Base-by-base conservation (phyloP, 2,888 invertebrate species). In the Lepidochitona cinerea region DNA sequence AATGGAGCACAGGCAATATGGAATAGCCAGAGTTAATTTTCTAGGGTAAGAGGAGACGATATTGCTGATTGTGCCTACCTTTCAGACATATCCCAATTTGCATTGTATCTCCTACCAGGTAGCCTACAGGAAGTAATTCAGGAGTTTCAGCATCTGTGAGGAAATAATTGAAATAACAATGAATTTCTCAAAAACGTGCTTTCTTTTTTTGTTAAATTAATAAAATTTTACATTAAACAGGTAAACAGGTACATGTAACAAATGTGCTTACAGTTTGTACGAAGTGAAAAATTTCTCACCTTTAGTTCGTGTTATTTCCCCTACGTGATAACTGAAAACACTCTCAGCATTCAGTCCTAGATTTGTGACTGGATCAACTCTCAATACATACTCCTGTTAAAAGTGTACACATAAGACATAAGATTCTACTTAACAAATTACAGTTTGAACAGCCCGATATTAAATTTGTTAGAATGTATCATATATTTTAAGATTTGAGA, bases 281-380 rank as follows among this genome's bases (percentile, higher is more conserved):
- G n/a, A n/a, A n/a, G n/a, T n/a, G n/a, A n/a, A n/a, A n/a, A n/a
- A n/a, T n/a, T 32, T n/a, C 68, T 64, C 69, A 83, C 84, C 85
- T 77, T 87, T 87, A n/a, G 86, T 85, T 68, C 88, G 75, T 82
- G 90, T 79, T 84, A 91, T 81, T 87, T 98, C 97, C 0, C 97
- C 98, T 85, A 99, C 92, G 88, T 97, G 96, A 91, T 99, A 99
- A 82, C 96, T 96, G 75, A 96, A 95, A 75, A 99, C 95, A 35
- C 97, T 96, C 87, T 98, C 98, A 14, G 94, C 94, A 76, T 93
- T 92, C 5, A 94, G 90, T 1, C 97, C 97, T 74, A 98, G 92
- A 90, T 96, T 96, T 65, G 96, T 96, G 23, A 96, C 96, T 0
- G 97, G 96, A 92, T 99, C 99, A 84, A 99, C 94, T 85, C 97